phyloP scores from a whole-genome alignment of 2,113 vertebrate species.

The Psephotus haematonotus region DNA sequence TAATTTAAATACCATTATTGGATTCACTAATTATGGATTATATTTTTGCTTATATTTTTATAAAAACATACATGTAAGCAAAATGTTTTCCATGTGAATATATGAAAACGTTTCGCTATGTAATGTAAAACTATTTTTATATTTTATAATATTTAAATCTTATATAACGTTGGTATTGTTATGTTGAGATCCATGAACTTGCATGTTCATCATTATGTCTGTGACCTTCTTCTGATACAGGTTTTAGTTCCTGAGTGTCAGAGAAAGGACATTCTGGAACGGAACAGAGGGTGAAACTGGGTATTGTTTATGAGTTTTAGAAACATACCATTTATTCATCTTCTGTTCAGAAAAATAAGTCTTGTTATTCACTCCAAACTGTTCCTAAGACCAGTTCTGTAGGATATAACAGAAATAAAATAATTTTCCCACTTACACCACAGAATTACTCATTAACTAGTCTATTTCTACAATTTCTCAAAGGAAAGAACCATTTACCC shows the following conservation, averaged over 20 bases:
- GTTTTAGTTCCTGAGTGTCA: neutral
- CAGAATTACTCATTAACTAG: neutral
- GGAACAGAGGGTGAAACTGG: neutral
- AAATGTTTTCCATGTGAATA: neutral
- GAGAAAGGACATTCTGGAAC: neutral
- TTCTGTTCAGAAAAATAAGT: neutral
- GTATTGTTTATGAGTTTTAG: neutral
- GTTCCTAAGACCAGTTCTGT: neutral
- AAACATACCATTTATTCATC: neutral
- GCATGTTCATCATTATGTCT: neutral
- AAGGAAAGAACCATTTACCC: neutral
- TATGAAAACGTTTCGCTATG: neutral
- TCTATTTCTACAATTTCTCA: neutral
- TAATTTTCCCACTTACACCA: fast-evolving
- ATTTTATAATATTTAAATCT: neutral
- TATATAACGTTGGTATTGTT: neutral
- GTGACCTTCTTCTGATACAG: neutral
- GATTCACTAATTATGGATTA: neutral
- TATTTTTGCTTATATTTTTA: neutral
- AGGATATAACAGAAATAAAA: neutral
- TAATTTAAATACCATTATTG: neutral
- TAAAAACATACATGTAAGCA: neutral
- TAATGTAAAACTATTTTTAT: neutral
- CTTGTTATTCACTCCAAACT: neutral
- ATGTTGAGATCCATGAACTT: neutral